Conservation (phyloP, 2,888 invertebrate species). For the Cosmia trapezina region DNA sequence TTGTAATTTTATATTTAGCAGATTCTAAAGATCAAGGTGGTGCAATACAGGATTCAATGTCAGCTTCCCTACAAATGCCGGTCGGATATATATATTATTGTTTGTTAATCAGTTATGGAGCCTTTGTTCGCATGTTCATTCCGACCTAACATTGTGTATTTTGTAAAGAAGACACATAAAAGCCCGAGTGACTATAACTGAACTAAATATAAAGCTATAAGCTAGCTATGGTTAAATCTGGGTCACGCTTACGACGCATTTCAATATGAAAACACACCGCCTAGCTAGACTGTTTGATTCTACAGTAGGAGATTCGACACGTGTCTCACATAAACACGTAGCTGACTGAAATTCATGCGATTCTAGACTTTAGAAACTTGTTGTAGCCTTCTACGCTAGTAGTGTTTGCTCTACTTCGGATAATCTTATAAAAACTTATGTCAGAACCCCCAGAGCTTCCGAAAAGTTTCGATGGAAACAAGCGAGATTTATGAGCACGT, state of each 20-base stretch:
- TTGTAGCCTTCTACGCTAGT: not conserved
- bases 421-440: not conserved
- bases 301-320: slow-evolving; percentile 36
- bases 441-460: not conserved
- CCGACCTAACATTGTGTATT: not conserved
- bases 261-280: slow-evolving; percentile 45
- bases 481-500: slow-evolving; percentile 24
- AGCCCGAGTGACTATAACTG: slow-evolving; percentile 14
- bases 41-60: slow-evolving; percentile 1
- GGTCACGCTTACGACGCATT: slow-evolving; percentile 60
- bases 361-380: not conserved
- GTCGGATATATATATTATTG: not conserved
- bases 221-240: slow-evolving; percentile 50
- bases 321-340: slow-evolving; percentile 40
- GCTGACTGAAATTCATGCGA: slow-evolving; percentile 1
- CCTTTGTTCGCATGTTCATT: not conserved
- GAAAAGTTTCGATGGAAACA: slow-evolving; percentile 14
- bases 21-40: slow-evolving; percentile 44
- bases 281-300: slow-evolving; percentile 40
- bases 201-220: slow-evolving; percentile 45
- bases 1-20: slow-evolving; percentile 23
- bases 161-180: slow-evolving; percentile 17
- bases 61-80: slow-evolving; percentile 1
- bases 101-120: not conserved
- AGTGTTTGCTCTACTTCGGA: slow-evolving; percentile 2